Evolutionary conservation across 2,797 vertebrate genomes (phyloP), one percentile per base, ranked within the genome.

Genomic region (Tympanoctomys barrerae): DNA sequence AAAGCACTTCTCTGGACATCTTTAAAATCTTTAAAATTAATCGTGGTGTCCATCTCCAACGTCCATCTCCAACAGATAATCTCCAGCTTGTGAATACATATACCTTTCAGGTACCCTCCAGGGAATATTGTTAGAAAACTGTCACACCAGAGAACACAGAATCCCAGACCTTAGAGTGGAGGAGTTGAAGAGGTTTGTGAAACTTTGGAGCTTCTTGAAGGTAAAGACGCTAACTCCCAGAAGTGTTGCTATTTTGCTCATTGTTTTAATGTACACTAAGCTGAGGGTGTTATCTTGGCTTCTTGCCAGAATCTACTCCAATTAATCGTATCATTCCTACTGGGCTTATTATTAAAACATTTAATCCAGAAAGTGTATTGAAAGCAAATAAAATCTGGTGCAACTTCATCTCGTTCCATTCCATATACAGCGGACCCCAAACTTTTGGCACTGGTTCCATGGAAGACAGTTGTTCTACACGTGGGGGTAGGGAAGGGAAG

Each of bases 21-120:
- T 89, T 97, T 94, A 89, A 94, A 91, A 79, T 90, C 73, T 62
- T 52, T 52, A 87, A 97, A 95, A 93, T 89, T 81, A 96, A 96
- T 81, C 89, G 92, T 96, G 89, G 46, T 93, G 91, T 94, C 66
- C 95, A 22, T 68, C 46, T 95, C 85, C 77, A 94, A 1, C 9
- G 28, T 79, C 75, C 54, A 97, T 84, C 59, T 79, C 75, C 54
- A 97, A 85, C 59, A 89, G 87, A 87, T 79, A 46, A 89, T 28
- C 62, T 90, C 87, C 6, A 49, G 82, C 73, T 79, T 93, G 82
- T 77, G 57, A 89, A 59, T 62, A 84, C 57, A 16, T 54, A 2
- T 62, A 54, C 39, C 16, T 95, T 93, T 59, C 79, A 70, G 83
- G n/a, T 28, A 82, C 26, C 7, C 75, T 62, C 62, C 66, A 93